phyloP scores from a whole-genome alignment of 2,113 vertebrate species.

The Pluvianellus socialis region DNA sequence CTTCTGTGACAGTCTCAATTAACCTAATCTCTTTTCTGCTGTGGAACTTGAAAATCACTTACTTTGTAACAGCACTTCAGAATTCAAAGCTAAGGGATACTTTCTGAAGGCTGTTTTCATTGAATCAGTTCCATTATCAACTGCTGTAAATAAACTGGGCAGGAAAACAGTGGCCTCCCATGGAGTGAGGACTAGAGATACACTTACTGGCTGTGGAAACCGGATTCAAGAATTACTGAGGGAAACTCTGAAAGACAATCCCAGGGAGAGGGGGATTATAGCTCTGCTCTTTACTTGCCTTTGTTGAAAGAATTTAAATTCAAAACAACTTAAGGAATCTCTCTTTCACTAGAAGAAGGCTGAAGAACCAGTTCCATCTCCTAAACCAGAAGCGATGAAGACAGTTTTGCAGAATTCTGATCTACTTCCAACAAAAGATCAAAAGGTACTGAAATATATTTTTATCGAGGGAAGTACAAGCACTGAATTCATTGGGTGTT shows the following conservation, averaged over 20 bases:
- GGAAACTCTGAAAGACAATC: neutral
- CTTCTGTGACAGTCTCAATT: neutral
- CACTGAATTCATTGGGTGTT: neutral
- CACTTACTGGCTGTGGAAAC: neutral
- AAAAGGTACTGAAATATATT: constrained; percentile 66
- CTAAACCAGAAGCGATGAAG: constrained; percentile 38
- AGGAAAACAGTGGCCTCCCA: neutral
- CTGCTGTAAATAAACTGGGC: neutral
- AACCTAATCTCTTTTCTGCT: neutral
- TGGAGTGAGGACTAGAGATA: neutral
- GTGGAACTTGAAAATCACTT: neutral
- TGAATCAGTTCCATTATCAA: neutral
- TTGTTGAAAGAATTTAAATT: neutral
- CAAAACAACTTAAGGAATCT: neutral
- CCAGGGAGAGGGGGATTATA: neutral
- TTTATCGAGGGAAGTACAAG: neutral
- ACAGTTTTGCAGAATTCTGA: constrained; percentile 32
- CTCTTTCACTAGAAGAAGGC: constrained; percentile 26
- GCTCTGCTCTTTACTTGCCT: neutral
- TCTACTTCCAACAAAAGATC: constrained; percentile 55
- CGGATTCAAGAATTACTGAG: neutral
- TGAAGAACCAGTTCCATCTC: constrained; percentile 61
- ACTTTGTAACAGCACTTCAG: neutral
- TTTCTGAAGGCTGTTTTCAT: neutral
- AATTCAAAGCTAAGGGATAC: neutral